Base-by-base conservation (phyloP, 2,797 vertebrate genomes). In the Acipenser ruthenus region DNA sequence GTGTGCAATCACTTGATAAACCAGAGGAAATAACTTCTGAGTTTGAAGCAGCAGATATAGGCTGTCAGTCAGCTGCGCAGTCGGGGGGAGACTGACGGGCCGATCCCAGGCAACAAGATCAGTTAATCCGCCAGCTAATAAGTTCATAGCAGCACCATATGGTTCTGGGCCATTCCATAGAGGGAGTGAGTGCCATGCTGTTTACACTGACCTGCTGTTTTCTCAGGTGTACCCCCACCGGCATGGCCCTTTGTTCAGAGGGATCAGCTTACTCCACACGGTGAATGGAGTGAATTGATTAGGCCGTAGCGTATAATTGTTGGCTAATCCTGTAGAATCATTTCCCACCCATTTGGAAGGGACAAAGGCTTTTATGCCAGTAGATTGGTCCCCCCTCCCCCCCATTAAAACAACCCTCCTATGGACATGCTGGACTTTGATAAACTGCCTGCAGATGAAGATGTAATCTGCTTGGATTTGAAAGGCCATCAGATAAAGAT, bases 111-210 rank as follows among this genome's bases (percentile, higher is more conserved):
- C 87, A 88, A 86, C 82, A 88, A 86, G 92, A 93, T 92, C 90
- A 89, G 89, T 93, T 97, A 95, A 97, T 96, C 95, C 86, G 55
- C 83, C 83, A 88, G 87, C 90, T 95, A 96, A 95, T 95, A 95
- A 95, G 87, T 94, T 96, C 94, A 94, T 91, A 93, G 91, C 90
- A 90, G 90, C 92, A 93, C 94, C 94, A 93, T 95, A 95, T 95
- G 93, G 93, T 70, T 87, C 84, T 69, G 85, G 90, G 87, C 88
- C 86, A 89, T 91, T 91, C 86, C 80, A 81, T 86, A 90, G 87
- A 87, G 88, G 91, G 87, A 85, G 86, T 88, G 89, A 87, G 88
- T 89, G 91, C 90, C 92, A 89, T 85, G 84, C 88, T 92, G 93
- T 93, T 95, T 95, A 93, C 90, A 94, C 88, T 93, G 89, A 84